Evolutionary conservation across 2,888 invertebrate species (phyloP), one percentile per base, ranked within the genome.

Genomic region (Drosophila merina): DNA sequence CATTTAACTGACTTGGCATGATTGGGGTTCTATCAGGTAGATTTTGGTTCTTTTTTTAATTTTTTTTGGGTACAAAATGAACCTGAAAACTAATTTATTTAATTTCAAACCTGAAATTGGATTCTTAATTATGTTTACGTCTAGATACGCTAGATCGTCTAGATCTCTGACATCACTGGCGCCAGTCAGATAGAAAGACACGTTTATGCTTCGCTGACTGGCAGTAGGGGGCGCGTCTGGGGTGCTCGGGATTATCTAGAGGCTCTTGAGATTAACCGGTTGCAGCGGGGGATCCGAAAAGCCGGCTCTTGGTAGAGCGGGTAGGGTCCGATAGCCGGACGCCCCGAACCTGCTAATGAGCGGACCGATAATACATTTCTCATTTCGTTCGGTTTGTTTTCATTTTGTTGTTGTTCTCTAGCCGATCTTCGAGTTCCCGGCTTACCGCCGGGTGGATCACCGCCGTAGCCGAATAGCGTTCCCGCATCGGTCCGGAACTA

Each of bases 341-440:
- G 40, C 40, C 26, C 5, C 51, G 28, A 71, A 60, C 62, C 47
- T 60, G 60, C 60, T 71, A 71, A 70, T 71, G 72, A 55, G 71
- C 40, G 30, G 48, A 36, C 42, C 62, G 40, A 70, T 70, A 55
- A 71, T 60, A 56, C 60, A 12, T 36, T 36, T 47, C 28, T 33
- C 71, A 51, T 38, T 69, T 58, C 48, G 49, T 38, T 70, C 50
- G 31, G 50, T 67, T 56, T 45, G 55, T 31, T 40, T 20, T 7
- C 4, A 20, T 12, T 28, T 25, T 28, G 30, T 25, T 51, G 67
- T n/a, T 28, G 45, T 47, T 52, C n/a, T 38, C 14, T n/a, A 33
- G 12, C 26, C 14, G 47, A 20, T 25, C 42, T 55, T n/a, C 44
- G 40, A n/a, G 7, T 31, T 52, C 45, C 45, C 33, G 28, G 70